Evolutionary conservation across 1,140 invertebrate species (phyloP), one percentile per base, ranked within the genome.

Genomic region (Limonius californicus): DNA sequence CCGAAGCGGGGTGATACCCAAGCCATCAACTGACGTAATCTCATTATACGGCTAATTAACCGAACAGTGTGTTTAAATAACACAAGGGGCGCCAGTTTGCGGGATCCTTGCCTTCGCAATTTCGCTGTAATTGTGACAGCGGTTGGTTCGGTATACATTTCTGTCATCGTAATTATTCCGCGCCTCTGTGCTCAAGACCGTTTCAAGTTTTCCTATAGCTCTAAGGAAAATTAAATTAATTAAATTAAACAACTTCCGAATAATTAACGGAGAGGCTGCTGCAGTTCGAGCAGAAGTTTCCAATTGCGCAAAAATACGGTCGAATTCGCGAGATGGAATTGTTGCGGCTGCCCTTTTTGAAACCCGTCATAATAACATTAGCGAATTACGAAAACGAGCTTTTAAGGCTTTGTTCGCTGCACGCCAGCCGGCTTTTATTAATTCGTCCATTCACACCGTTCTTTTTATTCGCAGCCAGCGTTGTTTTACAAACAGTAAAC

Each of bases 181-280:
- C 35, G 35, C 35, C 35, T 39, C 35, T 39, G n/a, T 39, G 35
- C 35, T 39, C 35, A 39, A 39, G 35, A 39, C n/a, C n/a, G 35
- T 39, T 39, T 39, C 35, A 39, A 39, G 35, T 39, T 39, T 39
- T 39, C 35, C 35, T 39, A 39, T 39, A 39, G 35, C 35, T 39
- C 11, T 39, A 39, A 39, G 35, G 35, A 39, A 39, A 39, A 39
- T 39, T 39, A 39, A 39, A 39, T 39, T 39, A 39, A 39, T 39
- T 39, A 39, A 39, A 39, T 39, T 39, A 39, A 39, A 39, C n/a
- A 39, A 39, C 35, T 39, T 39, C 35, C 35, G 35, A 39, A 39
- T 39, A 39, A 39, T 39, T 39, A 39, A 39, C 7, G 35, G n/a
- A 9, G 23, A 27, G 23, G 35, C 2, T 14, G 8, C 35, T n/a